phyloP scores from a whole-genome alignment of 2,113 vertebrate species.

The Brevimyrus niger region DNA sequence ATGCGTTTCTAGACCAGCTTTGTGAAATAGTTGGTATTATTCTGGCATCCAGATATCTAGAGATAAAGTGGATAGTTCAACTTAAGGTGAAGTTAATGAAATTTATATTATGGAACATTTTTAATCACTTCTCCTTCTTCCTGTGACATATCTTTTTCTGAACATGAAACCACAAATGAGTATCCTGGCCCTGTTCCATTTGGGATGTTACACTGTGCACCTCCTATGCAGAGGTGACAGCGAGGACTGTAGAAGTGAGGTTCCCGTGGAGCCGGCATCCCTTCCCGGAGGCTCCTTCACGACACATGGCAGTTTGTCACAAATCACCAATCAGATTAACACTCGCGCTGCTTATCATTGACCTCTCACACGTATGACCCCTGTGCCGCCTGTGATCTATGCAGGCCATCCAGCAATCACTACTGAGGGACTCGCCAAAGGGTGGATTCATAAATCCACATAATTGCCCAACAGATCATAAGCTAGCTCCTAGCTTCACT shows the following conservation, averaged over 20 bases:
- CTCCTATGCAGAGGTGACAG: not conserved
- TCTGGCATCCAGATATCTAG: not conserved
- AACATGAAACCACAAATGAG: not conserved
- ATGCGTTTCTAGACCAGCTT: not conserved
- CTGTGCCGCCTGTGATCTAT: not conserved
- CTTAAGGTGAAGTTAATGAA: not conserved
- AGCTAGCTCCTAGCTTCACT: not conserved
- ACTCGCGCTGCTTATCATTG: conserved; percentile 7
- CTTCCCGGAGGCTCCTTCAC: conserved; percentile 2
- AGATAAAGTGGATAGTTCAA: conserved; percentile 15
- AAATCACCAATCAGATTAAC: conserved; percentile 10
- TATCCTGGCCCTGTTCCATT: not conserved
- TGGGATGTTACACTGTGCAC: not conserved
- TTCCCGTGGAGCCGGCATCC: not conserved
- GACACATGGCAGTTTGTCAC: not conserved
- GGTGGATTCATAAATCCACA: conserved; percentile 5
- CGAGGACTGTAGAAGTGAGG: not conserved
- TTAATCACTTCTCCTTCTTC: not conserved
- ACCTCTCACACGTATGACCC: not conserved
- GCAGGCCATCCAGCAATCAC: not conserved
- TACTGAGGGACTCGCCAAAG: not conserved
- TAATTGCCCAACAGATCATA: conserved; percentile 8
- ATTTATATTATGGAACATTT: not conserved
- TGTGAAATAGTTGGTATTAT: not conserved
- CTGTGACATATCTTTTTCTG: not conserved